Conservation (phyloP, 2,113 vertebrate species). For the Podilymbus podiceps region DNA sequence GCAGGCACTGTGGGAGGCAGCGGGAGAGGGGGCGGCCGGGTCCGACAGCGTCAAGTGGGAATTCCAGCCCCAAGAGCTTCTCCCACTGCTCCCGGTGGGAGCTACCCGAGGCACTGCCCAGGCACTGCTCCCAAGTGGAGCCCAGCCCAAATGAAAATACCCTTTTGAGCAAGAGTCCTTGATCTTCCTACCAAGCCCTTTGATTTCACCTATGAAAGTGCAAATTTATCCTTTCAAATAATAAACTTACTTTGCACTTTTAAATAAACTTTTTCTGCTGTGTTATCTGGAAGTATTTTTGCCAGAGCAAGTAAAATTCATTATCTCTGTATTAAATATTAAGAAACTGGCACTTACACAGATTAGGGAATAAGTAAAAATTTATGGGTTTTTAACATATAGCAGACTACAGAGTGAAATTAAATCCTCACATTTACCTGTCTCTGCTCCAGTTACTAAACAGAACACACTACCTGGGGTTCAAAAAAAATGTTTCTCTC, state of each 20-base stretch:
- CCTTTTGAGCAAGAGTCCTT: background rate
- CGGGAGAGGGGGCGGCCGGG: background rate
- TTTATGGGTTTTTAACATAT: background rate
- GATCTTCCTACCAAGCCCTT: background rate
- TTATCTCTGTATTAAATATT: background rate
- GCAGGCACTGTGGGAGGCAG: background rate
- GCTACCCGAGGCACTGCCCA: background rate
- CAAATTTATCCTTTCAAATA: background rate
- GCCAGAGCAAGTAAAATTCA: background rate
- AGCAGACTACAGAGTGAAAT: background rate
- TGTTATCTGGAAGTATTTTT: background rate
- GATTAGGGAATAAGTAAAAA: background rate
- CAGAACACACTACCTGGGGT: background rate
- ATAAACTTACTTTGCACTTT: background rate
- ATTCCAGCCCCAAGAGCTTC: background rate
- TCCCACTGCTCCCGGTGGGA: background rate
- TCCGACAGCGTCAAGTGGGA: background rate
- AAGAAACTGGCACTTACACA: background rate
- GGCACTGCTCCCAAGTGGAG: fast-evolving
- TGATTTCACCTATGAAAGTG: background rate
- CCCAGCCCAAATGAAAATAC: background rate
- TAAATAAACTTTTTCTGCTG: background rate
- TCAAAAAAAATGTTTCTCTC: background rate
- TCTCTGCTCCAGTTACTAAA: background rate
- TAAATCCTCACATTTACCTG: background rate